Conservation (phyloP, 2,888 invertebrate genomes). For the Axea sp. region DNA sequence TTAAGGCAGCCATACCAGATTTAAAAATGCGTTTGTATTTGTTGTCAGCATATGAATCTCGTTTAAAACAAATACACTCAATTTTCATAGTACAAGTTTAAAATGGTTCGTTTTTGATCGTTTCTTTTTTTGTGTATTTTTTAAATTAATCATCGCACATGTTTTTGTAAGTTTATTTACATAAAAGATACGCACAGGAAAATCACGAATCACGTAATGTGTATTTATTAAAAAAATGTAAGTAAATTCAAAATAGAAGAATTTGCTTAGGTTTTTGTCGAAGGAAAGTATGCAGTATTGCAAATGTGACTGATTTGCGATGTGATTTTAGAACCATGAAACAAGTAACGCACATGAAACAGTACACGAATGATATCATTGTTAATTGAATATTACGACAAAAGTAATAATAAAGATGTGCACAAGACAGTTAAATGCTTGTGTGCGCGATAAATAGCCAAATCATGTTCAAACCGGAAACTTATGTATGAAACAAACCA, state of each 20-base stretch:
- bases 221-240: conserved; percentile 3
- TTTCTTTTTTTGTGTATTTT: conserved; percentile 10
- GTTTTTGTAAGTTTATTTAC: conserved; percentile 38
- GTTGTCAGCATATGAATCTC: conserved; percentile 62
- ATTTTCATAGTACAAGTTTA: conserved; percentile 26
- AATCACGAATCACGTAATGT: conserved; percentile 12
- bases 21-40: conserved; percentile 33
- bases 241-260: conserved; percentile 12
- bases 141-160: conserved; percentile 37
- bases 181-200: conserved; percentile 33
- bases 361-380: conserved; percentile 73
- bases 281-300: conserved; percentile 7
- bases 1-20: conserved; percentile 41
- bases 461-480: conserved; percentile 60
- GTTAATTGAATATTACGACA: conserved; percentile 64
- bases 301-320: conserved; percentile 43
- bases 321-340: conserved; percentile 49
- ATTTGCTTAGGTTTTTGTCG: conserved; percentile 24
- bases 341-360: conserved; percentile 72
- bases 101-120: conserved; percentile 14
- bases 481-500: conserved; percentile 39
- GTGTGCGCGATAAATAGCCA: conserved; percentile 71
- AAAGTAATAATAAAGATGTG: conserved; percentile 42
- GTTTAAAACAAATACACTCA: conserved; percentile 37
- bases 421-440: conserved; percentile 46